Conservation (phyloP, 2,113 vertebrate genomes). For the Eclectus roratus region DNA sequence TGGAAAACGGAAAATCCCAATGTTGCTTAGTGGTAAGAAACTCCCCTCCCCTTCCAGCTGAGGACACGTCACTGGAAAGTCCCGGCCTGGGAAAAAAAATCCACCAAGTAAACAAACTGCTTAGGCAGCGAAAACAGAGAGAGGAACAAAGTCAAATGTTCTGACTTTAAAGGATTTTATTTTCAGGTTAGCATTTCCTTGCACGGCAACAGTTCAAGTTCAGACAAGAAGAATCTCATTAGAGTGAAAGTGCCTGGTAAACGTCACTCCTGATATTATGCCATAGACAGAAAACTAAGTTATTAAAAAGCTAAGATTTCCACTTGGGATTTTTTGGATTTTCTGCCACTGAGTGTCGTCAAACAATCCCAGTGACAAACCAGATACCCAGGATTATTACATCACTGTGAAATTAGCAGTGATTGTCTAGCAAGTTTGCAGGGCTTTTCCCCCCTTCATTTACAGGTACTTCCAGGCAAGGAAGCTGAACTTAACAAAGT, state of each 20-base stretch:
- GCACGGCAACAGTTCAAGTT: background rate
- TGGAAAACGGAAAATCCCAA: slow-evolving; percentile 21
- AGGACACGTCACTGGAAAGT: slow-evolving; percentile 52
- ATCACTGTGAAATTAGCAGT: background rate
- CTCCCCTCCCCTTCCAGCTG: background rate
- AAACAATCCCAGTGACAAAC: background rate
- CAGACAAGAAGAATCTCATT: background rate
- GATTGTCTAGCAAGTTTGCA: background rate
- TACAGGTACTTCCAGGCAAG: background rate
- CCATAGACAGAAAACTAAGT: background rate
- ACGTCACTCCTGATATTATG: background rate
- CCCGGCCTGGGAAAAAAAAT: slow-evolving; percentile 7
- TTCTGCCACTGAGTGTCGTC: background rate
- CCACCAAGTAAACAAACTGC: slow-evolving; percentile 2
- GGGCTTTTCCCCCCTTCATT: background rate
- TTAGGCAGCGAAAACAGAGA: background rate
- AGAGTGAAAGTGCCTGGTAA: background rate
- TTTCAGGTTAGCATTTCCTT: slow-evolving; percentile 34
- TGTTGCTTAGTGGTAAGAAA: background rate
- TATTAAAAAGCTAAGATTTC: background rate
- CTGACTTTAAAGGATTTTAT: slow-evolving; percentile 1
- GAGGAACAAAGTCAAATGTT: slow-evolving; percentile 31
- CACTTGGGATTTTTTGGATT: background rate
- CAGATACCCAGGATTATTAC: background rate
- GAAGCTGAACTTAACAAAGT: background rate